These are phyloP conservation scores for Drosophila baimaii DNA, from an alignment of 1,140 invertebrate species.

Conservation along the genomic window DNA sequence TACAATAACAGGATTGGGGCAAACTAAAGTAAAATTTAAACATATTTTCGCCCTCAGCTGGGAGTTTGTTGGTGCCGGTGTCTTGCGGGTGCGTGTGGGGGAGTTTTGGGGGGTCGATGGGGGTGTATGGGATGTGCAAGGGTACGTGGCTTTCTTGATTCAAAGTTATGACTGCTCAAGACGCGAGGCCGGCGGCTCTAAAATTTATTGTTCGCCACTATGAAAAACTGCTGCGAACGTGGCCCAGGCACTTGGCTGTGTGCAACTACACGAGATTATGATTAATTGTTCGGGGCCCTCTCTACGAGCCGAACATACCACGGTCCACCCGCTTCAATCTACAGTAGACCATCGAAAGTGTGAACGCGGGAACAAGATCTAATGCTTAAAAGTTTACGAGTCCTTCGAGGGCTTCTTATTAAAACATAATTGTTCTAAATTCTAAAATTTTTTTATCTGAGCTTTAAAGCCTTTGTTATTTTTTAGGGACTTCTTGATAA, in stretches of 20 bases:
- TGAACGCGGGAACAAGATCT: background rate
- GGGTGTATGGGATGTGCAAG: conserved; percentile 6
- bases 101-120: background rate
- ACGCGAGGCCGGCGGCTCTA: conserved; percentile 64
- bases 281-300: conserved; percentile 63
- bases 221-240: conserved; percentile 74
- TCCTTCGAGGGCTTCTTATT: too few relatives aligned
- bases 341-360: background rate
- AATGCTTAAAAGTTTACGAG: too few relatives aligned
- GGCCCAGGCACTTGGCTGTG: conserved; percentile 64
- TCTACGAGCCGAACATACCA: conserved; percentile 13
- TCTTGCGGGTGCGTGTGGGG: conserved; percentile 5
- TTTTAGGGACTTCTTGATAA: too few relatives aligned
- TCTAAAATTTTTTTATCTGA: too few relatives aligned
- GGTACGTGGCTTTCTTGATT: conserved; percentile 62
- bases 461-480: too few relatives aligned
- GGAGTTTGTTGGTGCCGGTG: conserved; percentile 8
- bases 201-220: conserved; percentile 72
- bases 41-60: conserved; percentile 59
- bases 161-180: conserved; percentile 75
- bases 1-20: conserved; percentile 66
- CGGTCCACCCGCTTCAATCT: conserved; percentile 6
- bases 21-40: conserved; percentile 62
- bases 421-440: too few relatives aligned
- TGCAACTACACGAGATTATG: conserved; percentile 75